Evolutionary conservation across 2,888 invertebrate species (phyloP).

Genomic region (Mimas tiliae): DNA sequence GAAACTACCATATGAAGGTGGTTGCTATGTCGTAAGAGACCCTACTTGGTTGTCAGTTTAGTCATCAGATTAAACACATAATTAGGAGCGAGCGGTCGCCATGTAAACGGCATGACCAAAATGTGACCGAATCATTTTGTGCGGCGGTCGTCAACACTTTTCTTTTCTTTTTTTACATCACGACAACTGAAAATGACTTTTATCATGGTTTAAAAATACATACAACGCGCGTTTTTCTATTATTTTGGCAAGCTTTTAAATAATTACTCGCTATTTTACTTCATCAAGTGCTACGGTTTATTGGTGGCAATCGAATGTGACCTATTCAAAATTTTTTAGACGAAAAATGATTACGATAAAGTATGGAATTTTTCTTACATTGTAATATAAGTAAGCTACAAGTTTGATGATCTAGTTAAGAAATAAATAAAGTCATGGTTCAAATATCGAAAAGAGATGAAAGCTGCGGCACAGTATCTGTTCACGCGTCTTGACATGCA

Average conservation of each 20-base stretch:
- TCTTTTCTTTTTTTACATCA: neutral
- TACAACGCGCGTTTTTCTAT: too few species aligned
- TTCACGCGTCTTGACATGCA: conserved; percentile 51
- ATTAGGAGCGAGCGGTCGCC: conserved; percentile 63
- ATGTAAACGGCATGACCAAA: conserved; percentile 71
- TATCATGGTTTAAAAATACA: too few species aligned
- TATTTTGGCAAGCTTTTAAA: too few species aligned
- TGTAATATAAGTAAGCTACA: neutral
- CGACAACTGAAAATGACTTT: neutral
- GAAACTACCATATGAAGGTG: conserved; percentile 43
- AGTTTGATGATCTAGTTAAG: neutral
- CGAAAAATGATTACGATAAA: too few species aligned
- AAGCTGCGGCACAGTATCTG: conserved; percentile 32
- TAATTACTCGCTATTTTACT: too few species aligned
- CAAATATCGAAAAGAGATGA: conserved; percentile 30
- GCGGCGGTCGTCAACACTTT: conserved; percentile 60
- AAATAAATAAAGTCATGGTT: neutral
- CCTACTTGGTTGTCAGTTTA: conserved; percentile 40
- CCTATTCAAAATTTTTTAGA: too few species aligned
- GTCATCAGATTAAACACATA: conserved; percentile 62
- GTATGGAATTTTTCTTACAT: too few species aligned
- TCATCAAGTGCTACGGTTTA: too few species aligned
- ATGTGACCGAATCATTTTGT: conserved; percentile 78
- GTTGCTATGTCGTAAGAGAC: conserved; percentile 50
- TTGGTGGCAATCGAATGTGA: too few species aligned